These are phyloP conservation scores for Sibirionetta formosa DNA, from an alignment of 2,797 vertebrate genomes.

Conservation along the genomic window DNA sequence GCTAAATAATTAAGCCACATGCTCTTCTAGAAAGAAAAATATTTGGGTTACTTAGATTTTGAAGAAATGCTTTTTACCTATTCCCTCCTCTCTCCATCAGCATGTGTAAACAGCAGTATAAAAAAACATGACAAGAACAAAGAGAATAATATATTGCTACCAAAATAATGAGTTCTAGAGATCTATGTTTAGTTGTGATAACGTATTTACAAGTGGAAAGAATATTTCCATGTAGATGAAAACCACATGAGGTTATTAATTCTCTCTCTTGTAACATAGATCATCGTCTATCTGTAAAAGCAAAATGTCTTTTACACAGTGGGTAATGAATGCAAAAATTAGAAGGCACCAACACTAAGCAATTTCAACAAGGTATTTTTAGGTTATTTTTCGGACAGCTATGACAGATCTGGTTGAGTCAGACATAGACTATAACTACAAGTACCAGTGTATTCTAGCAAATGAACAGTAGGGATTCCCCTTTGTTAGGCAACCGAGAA, in stretches of 20 bases:
- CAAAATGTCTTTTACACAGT: background rate
- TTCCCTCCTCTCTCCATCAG: background rate
- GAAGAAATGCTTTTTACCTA: background rate
- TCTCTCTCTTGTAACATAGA: background rate
- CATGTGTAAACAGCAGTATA: background rate
- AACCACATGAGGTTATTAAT: background rate
- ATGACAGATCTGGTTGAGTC: background rate
- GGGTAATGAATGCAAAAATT: background rate
- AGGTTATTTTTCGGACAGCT: background rate
- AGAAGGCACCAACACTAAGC: background rate
- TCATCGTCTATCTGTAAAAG: background rate
- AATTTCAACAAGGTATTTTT: background rate
- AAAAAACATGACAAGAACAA: background rate
- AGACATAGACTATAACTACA: background rate
- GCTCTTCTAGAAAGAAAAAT: background rate
- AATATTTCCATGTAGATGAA: background rate
- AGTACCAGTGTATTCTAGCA: background rate
- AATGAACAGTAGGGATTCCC: background rate
- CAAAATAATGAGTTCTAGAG: background rate
- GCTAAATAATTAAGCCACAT: background rate
- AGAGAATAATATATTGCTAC: background rate
- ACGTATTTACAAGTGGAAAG: background rate
- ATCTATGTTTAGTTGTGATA: background rate
- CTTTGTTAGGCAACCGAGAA: background rate
- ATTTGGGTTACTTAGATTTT: background rate